Evolutionary conservation across 2,888 invertebrate species (phyloP), one percentile per base, ranked within the genome.

Genomic region (Palloptera scutellata): DNA sequence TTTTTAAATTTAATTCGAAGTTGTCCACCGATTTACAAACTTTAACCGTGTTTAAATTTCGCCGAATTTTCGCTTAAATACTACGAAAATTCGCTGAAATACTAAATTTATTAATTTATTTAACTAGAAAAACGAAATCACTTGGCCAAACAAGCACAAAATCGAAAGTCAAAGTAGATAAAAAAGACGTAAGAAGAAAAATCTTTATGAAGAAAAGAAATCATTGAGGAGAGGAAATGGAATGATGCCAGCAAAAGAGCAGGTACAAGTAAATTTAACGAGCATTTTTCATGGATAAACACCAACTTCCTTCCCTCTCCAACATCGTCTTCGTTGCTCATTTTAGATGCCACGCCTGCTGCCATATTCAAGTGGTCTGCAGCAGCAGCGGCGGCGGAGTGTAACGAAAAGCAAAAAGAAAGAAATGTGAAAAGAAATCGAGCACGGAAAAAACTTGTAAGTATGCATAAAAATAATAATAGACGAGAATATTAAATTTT

Each of bases 401-500:
- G 6, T 15, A 12, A 43, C 58, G n/a, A 3, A 13, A 15, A 40
- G 10, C 15, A 5, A 43, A 43, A 59, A 43, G 30, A 43, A 40
- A 12, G 30, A 43, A 40, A 12, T 17, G 54, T 54, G 19, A 15
- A 54, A 67, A 71, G 30, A 48, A 19, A 48, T n/a, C 48, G 48
- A 48, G n/a, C 48, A 10, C n/a, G 30, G 48, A 11, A 48, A 48
- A 48, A 48, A 48, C 5, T 15, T 48, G 30, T 30, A 30, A 30
- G 30, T 30, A 30, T 51, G 57, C 15, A 70, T 65, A 69, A 71
- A 72, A 70, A 70, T 66, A 63, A 65, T 72, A 72, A 75, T 72
- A 75, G 73, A 72, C 72, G 70, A 75, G 76, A 79, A 79, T 80
- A 81, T 79, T 82, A 79, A 81, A 82, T 81, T 81, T 81, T 81